Evolutionary conservation across 2,113 vertebrate species (phyloP).

Genomic region (Elephantulus edwardii): DNA sequence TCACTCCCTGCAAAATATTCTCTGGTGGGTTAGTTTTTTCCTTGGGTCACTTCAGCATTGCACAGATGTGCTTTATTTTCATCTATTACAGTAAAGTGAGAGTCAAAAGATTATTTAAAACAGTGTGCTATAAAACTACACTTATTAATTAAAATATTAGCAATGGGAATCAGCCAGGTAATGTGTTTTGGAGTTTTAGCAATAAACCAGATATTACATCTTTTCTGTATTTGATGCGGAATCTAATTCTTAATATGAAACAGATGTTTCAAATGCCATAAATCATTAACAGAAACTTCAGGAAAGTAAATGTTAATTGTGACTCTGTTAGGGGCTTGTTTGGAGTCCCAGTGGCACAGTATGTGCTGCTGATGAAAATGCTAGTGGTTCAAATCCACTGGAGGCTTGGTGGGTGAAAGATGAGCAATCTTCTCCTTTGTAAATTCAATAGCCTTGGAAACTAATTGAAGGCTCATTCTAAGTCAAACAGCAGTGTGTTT

Average conservation of each 20-base stretch:
- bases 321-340: neutral
- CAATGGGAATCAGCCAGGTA: slow-evolving; percentile 9
- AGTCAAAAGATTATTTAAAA: slow-evolving; percentile 49
- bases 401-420: no score
- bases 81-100: slow-evolving; percentile 39
- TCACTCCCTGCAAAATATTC: neutral
- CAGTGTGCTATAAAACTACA: slow-evolving; percentile 22
- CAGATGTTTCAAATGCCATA: slow-evolving; percentile 35
- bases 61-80: slow-evolving; percentile 45
- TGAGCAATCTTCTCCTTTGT: no score
- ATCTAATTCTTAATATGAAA: slow-evolving; percentile 3
- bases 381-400: no score
- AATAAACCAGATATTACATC: slow-evolving; percentile 3
- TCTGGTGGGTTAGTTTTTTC: slow-evolving; percentile 5
- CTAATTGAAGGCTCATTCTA: no score
- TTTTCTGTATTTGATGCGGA: neutral
- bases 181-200: neutral
- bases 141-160: slow-evolving; percentile 62
- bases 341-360: no score
- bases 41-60: slow-evolving; percentile 1
- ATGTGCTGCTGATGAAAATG: no score
- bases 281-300: slow-evolving; percentile 32
- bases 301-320: slow-evolving; percentile 4
- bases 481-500: no score
- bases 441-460: no score